phyloP scores from a whole-genome alignment of 2,113 vertebrate genomes.

The Gila orcuttii region DNA sequence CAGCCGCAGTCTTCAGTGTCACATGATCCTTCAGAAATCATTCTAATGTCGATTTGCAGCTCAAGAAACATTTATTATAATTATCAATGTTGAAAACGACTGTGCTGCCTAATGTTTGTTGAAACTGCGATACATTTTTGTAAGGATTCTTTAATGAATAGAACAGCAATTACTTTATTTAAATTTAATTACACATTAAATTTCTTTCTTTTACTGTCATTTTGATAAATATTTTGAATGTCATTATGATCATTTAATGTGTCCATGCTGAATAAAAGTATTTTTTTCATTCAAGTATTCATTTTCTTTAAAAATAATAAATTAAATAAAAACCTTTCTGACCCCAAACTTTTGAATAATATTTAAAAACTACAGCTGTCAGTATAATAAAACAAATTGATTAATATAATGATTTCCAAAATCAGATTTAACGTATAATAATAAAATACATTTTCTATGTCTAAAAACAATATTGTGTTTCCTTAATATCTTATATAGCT shows the following conservation, averaged over 20 bases:
- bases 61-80: background rate
- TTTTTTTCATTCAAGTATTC: too few species aligned
- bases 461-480: background rate
- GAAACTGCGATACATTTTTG: background rate
- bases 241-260: too few species aligned
- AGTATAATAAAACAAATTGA: background rate
- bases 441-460: background rate
- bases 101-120: background rate
- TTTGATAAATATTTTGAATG: too few species aligned
- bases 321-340: background rate
- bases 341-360: background rate
- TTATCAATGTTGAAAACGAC: background rate
- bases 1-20: background rate
- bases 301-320: background rate
- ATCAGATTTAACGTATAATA: background rate
- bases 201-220: too few species aligned
- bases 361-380: background rate
- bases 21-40: background rate
- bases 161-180: too few species aligned
- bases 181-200: too few species aligned
- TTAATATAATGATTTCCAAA: background rate
- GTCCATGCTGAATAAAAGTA: background rate
- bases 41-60: background rate
- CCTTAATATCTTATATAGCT: too few species aligned
- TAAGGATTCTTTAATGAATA: background rate